A percentile compares a stretch with the other conserved stretches of the same genome.
phyloP scores from a whole-genome alignment of 2,888 invertebrate species.

The Pristionchus maxplancki region DNA sequence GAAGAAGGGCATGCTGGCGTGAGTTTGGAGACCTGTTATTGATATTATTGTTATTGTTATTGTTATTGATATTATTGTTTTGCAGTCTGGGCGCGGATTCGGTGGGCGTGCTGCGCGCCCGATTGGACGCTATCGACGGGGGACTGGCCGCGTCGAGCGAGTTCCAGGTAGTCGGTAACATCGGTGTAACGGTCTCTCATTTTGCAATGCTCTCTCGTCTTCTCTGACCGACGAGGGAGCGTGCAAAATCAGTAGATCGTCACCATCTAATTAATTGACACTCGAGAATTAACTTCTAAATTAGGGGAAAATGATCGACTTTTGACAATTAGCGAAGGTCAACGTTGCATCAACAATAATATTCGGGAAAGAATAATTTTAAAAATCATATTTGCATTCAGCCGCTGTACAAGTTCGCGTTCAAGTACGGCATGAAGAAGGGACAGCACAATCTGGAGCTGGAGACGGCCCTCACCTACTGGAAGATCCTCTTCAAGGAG shows the following conservation, averaged over 20 bases:
- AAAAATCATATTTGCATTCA: no score
- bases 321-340: no score
- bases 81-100: slow-evolving; percentile 54
- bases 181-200: no score
- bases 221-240: no score
- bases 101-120: slow-evolving; percentile 58
- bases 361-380: no score
- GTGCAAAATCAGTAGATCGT: no score
- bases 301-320: no score
- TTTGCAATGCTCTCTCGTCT: no score
- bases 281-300: no score
- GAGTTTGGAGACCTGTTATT: background rate
- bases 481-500: slow-evolving; percentile 92
- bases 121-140: slow-evolving; percentile 58
- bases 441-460: slow-evolving; percentile 83
- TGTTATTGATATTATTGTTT: background rate
- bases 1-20: background rate
- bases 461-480: slow-evolving; percentile 98
- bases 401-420: slow-evolving; percentile 66
- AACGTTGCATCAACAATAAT: no score
- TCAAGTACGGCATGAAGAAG: slow-evolving; percentile 70
- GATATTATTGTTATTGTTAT: background rate
- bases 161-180: slow-evolving; percentile 20
- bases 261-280: no score
- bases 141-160: slow-evolving; percentile 54